phyloP scores from a whole-genome alignment of 2,888 invertebrate genomes.

The Ceramica pisi region DNA sequence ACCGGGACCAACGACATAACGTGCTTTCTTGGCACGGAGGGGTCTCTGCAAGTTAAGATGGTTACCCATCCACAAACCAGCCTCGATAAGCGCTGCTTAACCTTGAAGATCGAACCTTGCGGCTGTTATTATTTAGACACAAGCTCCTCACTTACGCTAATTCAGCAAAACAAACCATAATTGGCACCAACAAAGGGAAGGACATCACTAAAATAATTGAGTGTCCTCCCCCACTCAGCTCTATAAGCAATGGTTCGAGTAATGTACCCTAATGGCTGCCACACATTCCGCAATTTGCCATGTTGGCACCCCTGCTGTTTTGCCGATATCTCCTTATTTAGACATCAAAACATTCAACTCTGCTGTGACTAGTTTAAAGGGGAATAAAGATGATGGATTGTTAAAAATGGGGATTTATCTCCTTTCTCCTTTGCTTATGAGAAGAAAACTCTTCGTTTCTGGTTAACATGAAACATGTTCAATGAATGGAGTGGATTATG shows the following conservation, averaged over 20 bases:
- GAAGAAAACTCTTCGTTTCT: too few species aligned
- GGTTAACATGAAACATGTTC: too few species aligned
- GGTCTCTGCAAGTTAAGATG: too few species aligned
- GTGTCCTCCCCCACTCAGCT: constrained; percentile 10
- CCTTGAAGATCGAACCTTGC: too few species aligned
- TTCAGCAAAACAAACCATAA: background rate
- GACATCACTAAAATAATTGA: constrained; percentile 36
- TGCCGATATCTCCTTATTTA: constrained; percentile 44
- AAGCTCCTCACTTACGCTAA: too few species aligned
- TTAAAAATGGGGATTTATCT: background rate
- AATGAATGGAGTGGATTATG: too few species aligned
- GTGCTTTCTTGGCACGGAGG: too few species aligned
- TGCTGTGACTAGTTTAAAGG: constrained; percentile 24
- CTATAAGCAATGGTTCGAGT: constrained; percentile 15
- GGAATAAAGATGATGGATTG: constrained; percentile 2
- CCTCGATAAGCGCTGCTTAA: too few species aligned
- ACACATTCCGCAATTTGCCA: constrained; percentile 49
- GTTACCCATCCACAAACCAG: too few species aligned
- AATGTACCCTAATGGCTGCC: constrained; percentile 43
- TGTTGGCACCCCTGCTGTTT: constrained; percentile 29
- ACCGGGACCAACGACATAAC: too few species aligned
- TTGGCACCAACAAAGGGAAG: background rate
- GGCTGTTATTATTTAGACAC: too few species aligned
- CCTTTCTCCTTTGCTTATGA: too few species aligned
- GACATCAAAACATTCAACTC: constrained; percentile 44